Base-by-base conservation (phyloP, 2,888 invertebrate genomes). In the Anoncus sp. region DNA sequence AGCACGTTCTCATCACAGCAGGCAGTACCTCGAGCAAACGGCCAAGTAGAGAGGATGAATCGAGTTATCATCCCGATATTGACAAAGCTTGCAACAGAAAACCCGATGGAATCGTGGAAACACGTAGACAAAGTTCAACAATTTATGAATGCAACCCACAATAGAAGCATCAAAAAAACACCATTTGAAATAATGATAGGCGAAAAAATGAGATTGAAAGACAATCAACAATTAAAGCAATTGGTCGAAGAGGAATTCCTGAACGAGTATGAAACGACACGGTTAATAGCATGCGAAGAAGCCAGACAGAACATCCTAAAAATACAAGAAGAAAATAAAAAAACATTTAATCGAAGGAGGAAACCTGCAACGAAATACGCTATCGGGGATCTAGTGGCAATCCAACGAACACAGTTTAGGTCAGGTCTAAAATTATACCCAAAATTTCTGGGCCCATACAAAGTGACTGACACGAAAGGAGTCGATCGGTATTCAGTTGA, bases 1-100 rank as follows among this genome's bases (percentile, higher is more conserved):
- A 81, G 9, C 76, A 79, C 63, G 70, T 85, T 0, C 47, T 76
- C 12, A 89, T 85, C 27, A 82, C 82, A 0, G 89, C 91, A 18
- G 77, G 85, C 43, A 83, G n/a, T 84, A 6, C 75, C 88, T 85
- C 66, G 77, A 84, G 12, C 67, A 62, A 62, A 80, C 31, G 75
- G 69, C 1, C 75, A 73, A 12, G 69, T 70, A 2, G 69, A 77
- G 27, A 69, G 75, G 38, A 45, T 77, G 3, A 75, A 78, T 16
- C 60, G 70, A 3, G 51, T 71, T 7, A 16, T 76, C 24, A 76
- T 76, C 3, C 65, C 76, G 9, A 31, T 71, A 0, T 66, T 87
- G 4, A 59, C 75, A n/a, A 81, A 80, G 40, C 53, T 87, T n/a
- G 22, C 76, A 1, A 14, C 35, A 24, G 40, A 65, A 9, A 66